Percentiles rank a stretch among this genome's conserved stretches.
phyloP scores from a whole-genome alignment of 2,797 vertebrate species.

The Falco columbarius region DNA sequence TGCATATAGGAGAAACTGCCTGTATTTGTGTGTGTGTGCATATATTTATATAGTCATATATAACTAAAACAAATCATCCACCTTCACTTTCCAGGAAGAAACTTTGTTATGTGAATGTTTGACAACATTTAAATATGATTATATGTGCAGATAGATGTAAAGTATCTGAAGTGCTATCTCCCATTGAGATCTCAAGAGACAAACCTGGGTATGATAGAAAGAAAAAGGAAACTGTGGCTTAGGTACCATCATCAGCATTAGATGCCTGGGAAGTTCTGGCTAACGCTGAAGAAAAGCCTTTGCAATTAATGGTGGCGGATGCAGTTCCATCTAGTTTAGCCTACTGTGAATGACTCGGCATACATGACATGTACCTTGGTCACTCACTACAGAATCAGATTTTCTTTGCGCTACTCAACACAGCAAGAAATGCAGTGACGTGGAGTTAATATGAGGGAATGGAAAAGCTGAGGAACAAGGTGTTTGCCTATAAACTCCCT shows the following conservation, averaged over 20 bases:
- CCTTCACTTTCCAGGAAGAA: not conserved
- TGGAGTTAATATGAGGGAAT: not conserved
- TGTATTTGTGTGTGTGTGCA: not conserved
- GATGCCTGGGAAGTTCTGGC: not conserved
- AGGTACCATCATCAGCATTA: not conserved
- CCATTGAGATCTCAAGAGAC: not conserved
- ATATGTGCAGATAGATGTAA: not conserved
- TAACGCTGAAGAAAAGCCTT: not conserved
- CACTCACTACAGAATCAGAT: not conserved
- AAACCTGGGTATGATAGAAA: not conserved
- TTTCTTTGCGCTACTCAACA: not conserved
- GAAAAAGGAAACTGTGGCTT: not conserved
- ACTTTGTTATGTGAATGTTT: not conserved
- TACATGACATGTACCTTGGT: fast-evolving
- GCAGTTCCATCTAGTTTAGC: not conserved
- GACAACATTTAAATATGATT: not conserved
- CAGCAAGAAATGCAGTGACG: not conserved
- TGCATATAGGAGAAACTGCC: not conserved
- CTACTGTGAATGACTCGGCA: not conserved
- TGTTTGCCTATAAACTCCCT: not conserved
- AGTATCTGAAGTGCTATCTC: not conserved
- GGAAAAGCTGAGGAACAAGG: not conserved
- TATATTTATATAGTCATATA: not conserved
- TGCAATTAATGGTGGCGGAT: not conserved
- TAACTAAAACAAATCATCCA: not conserved